phyloP scores from a whole-genome alignment of 2,888 invertebrate genomes.

The Venustoraphidia nigricollis region DNA sequence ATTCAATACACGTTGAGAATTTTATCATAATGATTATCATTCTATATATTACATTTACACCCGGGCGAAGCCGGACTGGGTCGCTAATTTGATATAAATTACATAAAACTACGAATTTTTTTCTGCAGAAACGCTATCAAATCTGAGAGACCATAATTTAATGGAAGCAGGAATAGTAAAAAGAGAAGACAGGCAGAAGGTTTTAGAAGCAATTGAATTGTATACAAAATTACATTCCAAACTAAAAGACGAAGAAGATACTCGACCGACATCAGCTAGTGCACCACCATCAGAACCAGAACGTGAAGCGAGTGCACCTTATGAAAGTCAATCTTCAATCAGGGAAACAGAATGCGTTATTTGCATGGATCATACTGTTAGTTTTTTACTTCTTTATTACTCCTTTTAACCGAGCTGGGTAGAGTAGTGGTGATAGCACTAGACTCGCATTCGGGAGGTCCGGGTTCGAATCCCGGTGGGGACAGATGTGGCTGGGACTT shows the following conservation, averaged over 20 bases:
- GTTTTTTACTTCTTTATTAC: constrained; percentile 18
- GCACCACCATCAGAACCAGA: constrained; percentile 21
- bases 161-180: constrained; percentile 39
- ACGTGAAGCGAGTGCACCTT: constrained; percentile 9
- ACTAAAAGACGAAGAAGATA: background rate
- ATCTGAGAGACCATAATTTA: constrained; percentile 39
- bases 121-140: constrained; percentile 25
- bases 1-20: too few species aligned
- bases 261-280: constrained; percentile 14
- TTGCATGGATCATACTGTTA: constrained; percentile 61
- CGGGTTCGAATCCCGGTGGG: too few species aligned
- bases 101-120: background rate
- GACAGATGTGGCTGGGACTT: too few species aligned
- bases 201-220: constrained; percentile 48
- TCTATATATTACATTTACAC: too few species aligned
- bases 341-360: constrained; percentile 61
- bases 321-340: constrained; percentile 14
- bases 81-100: too few species aligned
- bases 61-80: too few species aligned
- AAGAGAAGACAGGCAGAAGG: constrained; percentile 38
- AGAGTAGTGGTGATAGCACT: too few species aligned
- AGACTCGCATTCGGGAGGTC: too few species aligned
- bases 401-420: too few species aligned
- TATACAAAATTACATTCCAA: constrained; percentile 21
- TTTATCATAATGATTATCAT: too few species aligned